Conservation (phyloP, 1,140 invertebrate species). For the Halictus rubicundus region DNA sequence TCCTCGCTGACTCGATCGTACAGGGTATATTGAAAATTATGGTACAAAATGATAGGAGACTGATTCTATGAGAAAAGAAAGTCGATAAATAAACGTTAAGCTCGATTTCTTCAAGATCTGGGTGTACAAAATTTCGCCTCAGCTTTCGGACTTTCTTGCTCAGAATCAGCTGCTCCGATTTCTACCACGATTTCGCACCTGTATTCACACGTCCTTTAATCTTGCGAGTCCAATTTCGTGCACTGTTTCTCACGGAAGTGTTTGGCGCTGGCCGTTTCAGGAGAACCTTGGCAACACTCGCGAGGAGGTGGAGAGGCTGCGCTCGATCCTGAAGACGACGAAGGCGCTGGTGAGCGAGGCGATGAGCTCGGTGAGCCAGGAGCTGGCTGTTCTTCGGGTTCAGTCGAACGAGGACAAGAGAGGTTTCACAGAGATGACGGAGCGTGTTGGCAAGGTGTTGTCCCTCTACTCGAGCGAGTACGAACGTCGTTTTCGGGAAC, state of each 20-base stretch:
- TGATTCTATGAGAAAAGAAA: too few species aligned
- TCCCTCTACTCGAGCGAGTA: conserved; percentile 80
- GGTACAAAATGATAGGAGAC: too few species aligned
- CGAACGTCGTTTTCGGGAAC: conserved; percentile 81
- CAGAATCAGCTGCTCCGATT: too few species aligned
- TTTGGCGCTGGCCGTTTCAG: conserved; percentile 67
- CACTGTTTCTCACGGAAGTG: not conserved
- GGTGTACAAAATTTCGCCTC: too few species aligned
- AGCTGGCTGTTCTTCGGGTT: conserved; percentile 82
- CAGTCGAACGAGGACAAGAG: conserved; percentile 80
- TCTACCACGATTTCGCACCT: too few species aligned
- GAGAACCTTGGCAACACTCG: conserved; percentile 78
- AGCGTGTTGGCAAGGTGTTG: conserved; percentile 81
- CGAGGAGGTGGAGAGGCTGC: conserved; percentile 76
- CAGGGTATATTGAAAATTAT: too few species aligned
- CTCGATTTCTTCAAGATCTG: too few species aligned
- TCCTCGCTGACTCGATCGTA: too few species aligned
- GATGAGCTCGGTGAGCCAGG: conserved; percentile 82
- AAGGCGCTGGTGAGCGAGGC: conserved; percentile 76
- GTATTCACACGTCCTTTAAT: too few species aligned
- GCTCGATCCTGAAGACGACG: conserved; percentile 68
- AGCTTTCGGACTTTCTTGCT: too few species aligned
- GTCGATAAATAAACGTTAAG: too few species aligned
- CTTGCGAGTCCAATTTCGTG: not conserved
- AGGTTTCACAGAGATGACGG: conserved; percentile 80